phyloP scores from a whole-genome alignment of 2,113 vertebrate genomes.

The Stomatorhinus ivindoensis region DNA sequence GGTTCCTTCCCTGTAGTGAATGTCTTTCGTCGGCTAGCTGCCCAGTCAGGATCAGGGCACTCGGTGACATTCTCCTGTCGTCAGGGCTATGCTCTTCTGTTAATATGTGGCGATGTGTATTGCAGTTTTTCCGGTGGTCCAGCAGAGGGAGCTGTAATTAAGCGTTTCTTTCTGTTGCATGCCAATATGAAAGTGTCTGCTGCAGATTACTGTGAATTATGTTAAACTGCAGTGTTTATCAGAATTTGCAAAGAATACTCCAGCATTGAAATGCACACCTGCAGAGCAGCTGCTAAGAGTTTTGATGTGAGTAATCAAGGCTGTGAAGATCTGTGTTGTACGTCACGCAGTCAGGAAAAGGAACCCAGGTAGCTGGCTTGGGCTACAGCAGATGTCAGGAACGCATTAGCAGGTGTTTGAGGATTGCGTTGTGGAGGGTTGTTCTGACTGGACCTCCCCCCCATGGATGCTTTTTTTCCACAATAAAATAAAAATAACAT shows the following conservation, averaged over 20 bases:
- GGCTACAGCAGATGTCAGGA: not conserved
- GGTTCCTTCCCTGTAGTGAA: not conserved
- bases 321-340: not conserved
- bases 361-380: not conserved
- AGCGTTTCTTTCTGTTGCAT: not conserved
- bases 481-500: slow-evolving; percentile 1
- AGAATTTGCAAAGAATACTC: not conserved
- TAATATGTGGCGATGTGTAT: not conserved
- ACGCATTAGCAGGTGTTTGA: not conserved
- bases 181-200: not conserved
- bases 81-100: not conserved
- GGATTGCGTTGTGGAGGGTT: not conserved
- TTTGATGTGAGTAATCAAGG: not conserved
- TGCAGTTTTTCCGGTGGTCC: not conserved
- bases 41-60: not conserved
- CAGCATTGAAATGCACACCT: not conserved
- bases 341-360: not conserved
- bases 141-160: not conserved
- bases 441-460: not conserved
- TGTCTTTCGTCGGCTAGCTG: not conserved
- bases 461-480: not conserved
- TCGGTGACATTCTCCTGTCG: not conserved
- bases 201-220: not conserved
- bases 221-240: not conserved
- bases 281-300: not conserved